These are phyloP conservation scores for Pseudachorutes palmiensis DNA, from an alignment of 1,140 invertebrate genomes.

Conservation along the genomic window DNA sequence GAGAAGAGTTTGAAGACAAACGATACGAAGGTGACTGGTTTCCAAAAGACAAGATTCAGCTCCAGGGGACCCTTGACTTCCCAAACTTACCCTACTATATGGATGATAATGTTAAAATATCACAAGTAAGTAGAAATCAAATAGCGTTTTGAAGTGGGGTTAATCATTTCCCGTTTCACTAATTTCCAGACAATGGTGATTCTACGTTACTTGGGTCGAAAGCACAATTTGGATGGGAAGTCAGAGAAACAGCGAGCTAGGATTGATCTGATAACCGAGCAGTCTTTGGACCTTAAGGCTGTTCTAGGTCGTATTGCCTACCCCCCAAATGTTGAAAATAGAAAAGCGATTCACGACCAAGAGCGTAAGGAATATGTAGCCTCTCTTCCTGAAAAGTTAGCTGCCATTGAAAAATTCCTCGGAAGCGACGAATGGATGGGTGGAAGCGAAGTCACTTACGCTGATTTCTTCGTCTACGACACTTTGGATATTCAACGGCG, in stretches of 20 bases:
- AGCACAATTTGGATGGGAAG: not conserved
- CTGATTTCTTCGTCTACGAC: no score
- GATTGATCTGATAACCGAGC: not conserved
- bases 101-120: not conserved
- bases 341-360: no score
- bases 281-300: not conserved
- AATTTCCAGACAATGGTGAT: not conserved
- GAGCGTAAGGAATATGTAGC: no score
- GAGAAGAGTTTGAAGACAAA: not conserved
- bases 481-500: no score
- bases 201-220: not conserved
- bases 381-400: no score
- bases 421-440: no score
- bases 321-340: no score
- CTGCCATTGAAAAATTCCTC: no score
- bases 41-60: not conserved
- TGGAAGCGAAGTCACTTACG: no score
- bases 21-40: not conserved
- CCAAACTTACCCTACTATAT: conserved; percentile 5
- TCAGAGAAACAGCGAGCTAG: not conserved
- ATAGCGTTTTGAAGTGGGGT: not conserved
- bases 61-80: not conserved
- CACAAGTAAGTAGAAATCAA: not conserved
- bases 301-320: no score
- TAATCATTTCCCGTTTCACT: not conserved